Evolutionary conservation across 2,888 invertebrate genomes (phyloP), one percentile per base, ranked within the genome.

Genomic region (Ommatoiulus sabulosus): DNA sequence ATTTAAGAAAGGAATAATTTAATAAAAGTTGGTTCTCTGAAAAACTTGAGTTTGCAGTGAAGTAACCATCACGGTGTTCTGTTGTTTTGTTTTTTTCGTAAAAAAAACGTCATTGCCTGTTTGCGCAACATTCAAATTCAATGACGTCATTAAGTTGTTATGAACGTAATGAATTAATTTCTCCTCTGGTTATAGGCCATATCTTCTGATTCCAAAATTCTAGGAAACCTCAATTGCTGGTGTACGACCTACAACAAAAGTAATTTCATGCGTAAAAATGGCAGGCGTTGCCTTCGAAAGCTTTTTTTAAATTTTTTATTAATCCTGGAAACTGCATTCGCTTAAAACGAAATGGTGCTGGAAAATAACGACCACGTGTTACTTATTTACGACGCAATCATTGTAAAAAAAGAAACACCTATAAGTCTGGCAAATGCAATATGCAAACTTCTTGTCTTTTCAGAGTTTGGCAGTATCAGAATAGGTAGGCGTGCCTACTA

Each of bases 361-460:
- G 80, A 80, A 80, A 80, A 80, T 80, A 80, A 80, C 80, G 80
- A 80, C 80, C 80, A 80, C 80, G 12, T 80, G 80, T 80, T 80
- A 80, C 80, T 80, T 80, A 80, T 80, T 80, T 80, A 80, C 35
- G 80, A 80, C 8, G 80, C 35, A 80, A 80, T 80, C 80, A 80
- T 80, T 80, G 80, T 12, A 15, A 80, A 80, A 35, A 24, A 20
- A 3, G 80, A 80, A 80, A 35, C 80, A 3, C 12, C 80, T 80
- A 35, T 48, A 80, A 15, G 8, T 80, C 80, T 80, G 57, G 57
- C 35, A 57, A 57, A n/a, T n/a, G n/a, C 57, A 57, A 57, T 57
- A 80, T 80, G 80, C 80, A 80, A 80, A 80, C 80, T 80, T 10
- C 80, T 80, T 80, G 80, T 80, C 80, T 35, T 35, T 35, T 80